phyloP scores from a whole-genome alignment of 2,888 invertebrate genomes.

The Drosophila putrida region DNA sequence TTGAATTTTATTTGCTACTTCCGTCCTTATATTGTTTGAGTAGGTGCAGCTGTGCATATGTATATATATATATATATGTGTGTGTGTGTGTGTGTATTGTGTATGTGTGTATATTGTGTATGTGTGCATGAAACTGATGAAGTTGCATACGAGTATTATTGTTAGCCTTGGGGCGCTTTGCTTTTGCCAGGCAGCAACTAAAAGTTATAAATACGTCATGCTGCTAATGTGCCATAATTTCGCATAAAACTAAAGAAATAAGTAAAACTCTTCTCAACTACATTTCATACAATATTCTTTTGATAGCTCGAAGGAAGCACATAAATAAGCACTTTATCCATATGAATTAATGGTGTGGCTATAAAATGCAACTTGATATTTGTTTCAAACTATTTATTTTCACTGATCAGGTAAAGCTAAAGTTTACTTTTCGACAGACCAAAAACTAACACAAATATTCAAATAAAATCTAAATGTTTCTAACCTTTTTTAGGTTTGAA shows the following conservation, averaged over 20 bases:
- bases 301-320: slow-evolving; percentile 22
- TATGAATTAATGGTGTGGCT: slow-evolving; percentile 28
- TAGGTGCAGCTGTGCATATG: slow-evolving; percentile 36
- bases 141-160: slow-evolving; percentile 57
- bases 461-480: background rate
- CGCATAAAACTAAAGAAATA: slow-evolving; percentile 49
- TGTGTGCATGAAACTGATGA: slow-evolving; percentile 37
- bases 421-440: slow-evolving; percentile 2
- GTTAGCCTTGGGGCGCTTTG: slow-evolving; percentile 54
- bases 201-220: slow-evolving; percentile 73
- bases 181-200: slow-evolving; percentile 50
- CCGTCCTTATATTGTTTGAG: slow-evolving; percentile 75
- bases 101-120: background rate
- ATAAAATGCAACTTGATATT: slow-evolving; percentile 9
- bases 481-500: too few relatives aligned
- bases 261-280: slow-evolving; percentile 31
- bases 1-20: slow-evolving; percentile 82
- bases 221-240: slow-evolving; percentile 72
- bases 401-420: slow-evolving; percentile 1
- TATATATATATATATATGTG: slow-evolving; percentile 3
- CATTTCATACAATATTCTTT: slow-evolving; percentile 32
- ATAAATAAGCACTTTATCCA: slow-evolving; percentile 46
- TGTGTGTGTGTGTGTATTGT: slow-evolving; percentile 12
- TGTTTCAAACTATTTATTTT: slow-evolving; percentile 24
- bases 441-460: slow-evolving; percentile 1